A percentile compares a stretch with the other conserved stretches of the same genome.
Evolutionary conservation across 2,113 vertebrate genomes (phyloP).

Genomic region (Datnioides undecimradiatus): DNA sequence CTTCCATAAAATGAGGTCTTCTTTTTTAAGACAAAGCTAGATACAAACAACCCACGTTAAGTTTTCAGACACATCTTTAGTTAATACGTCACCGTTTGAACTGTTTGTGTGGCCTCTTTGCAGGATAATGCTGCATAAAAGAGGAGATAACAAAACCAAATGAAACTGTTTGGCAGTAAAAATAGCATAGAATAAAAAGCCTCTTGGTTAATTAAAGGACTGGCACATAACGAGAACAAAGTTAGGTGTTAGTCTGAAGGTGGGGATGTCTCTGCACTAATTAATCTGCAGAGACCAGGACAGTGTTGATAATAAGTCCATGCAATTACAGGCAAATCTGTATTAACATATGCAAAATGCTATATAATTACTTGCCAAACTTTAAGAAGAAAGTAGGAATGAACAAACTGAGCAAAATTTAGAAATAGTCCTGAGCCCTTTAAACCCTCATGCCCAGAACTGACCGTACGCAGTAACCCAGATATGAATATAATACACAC

Average conservation of each 20-base stretch:
- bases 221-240: conserved; percentile 61
- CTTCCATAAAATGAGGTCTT: conserved; percentile 20
- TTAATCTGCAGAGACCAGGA: conserved; percentile 67
- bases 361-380: neutral
- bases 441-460: neutral
- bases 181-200: conserved; percentile 59
- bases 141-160: conserved; percentile 43
- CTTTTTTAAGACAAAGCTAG: neutral
- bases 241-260: conserved; percentile 61
- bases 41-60: conserved; percentile 22
- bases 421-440: neutral
- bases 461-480: neutral
- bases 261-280: conserved; percentile 61
- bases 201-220: conserved; percentile 68
- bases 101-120: conserved; percentile 30
- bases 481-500: neutral
- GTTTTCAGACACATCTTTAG: conserved; percentile 30
- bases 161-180: conserved; percentile 46
- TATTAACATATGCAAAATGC: neutral
- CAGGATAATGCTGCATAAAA: conserved; percentile 40
- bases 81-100: conserved; percentile 21
- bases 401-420: neutral
- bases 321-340: conserved; percentile 20
- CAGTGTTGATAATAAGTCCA: conserved; percentile 39
- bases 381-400: neutral